Conservation (phyloP, 1,140 invertebrate genomes). For the Microplitis mediator region DNA sequence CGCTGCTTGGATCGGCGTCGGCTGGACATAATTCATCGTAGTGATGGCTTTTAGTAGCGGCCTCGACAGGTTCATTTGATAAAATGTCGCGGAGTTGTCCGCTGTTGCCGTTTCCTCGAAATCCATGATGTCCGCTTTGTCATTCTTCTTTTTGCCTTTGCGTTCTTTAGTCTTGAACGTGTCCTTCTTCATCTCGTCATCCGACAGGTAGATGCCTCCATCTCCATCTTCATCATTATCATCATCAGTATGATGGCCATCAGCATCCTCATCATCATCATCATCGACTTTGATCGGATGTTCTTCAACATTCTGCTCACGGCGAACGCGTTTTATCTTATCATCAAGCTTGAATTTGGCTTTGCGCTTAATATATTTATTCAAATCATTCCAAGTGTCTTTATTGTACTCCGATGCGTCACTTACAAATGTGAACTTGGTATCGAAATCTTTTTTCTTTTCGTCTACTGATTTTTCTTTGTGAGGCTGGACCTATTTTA, state of each 20-base stretch:
- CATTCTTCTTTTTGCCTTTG: conserved; percentile 43
- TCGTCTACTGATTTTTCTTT: conserved; percentile 76
- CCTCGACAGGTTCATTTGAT: conserved; percentile 91
- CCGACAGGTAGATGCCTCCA: conserved; percentile 37
- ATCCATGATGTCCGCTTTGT: conserved; percentile 66
- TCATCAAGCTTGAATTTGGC: conserved; percentile 82
- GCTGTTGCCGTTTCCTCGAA: conserved; percentile 78
- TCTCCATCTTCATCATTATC: conserved; percentile 50
- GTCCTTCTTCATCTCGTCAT: conserved; percentile 52
- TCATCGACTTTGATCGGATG: conserved; percentile 28
- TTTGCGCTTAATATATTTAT: conserved; percentile 82
- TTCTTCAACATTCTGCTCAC: conserved; percentile 25
- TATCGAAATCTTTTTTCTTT: conserved; percentile 74
- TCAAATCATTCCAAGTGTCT: conserved; percentile 85
- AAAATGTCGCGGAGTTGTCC: conserved; percentile 78
- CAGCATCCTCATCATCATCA: conserved; percentile 39
- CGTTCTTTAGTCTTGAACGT: conserved; percentile 50
- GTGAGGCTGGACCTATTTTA: conserved; percentile 69
- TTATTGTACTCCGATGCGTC: conserved; percentile 77
- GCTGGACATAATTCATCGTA: conserved; percentile 86
- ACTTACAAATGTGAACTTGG: conserved; percentile 76
- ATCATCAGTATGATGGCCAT: conserved; percentile 48
- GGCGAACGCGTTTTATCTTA: conserved; percentile 75
- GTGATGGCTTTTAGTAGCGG: conserved; percentile 89
- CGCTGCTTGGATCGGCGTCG: conserved; percentile 95